Conservation (phyloP, 2,797 vertebrate species). For the Holocentrus rufus region DNA sequence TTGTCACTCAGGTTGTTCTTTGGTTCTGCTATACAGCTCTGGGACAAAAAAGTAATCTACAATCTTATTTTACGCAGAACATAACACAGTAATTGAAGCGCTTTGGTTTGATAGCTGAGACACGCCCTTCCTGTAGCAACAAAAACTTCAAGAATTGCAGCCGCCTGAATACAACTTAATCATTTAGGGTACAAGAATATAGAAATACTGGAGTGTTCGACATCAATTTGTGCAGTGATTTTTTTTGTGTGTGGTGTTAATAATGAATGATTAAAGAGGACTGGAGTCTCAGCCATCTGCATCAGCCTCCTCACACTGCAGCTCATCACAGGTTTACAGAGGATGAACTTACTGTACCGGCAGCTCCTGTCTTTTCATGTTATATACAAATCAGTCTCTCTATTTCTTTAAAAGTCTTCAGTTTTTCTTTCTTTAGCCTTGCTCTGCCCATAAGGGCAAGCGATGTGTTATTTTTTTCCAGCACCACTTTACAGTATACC, state of each 20-base stretch:
- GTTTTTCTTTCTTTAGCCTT: no score
- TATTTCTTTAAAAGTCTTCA: no score
- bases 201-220: slow-evolving; percentile 15
- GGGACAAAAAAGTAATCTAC: no score
- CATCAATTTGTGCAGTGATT: slow-evolving; percentile 21
- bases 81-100: not conserved
- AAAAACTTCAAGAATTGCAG: slow-evolving; percentile 1
- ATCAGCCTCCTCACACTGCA: slow-evolving; percentile 26
- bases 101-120: not conserved
- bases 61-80: no score
- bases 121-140: not conserved
- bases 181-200: slow-evolving; percentile 23
- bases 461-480: slow-evolving; percentile 2
- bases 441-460: not conserved
- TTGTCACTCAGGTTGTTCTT: no score
- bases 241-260: slow-evolving; percentile 46
- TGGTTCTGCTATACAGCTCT: no score
- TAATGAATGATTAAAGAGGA: slow-evolving; percentile 62
- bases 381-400: not conserved
- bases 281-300: slow-evolving; percentile 46
- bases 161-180: not conserved
- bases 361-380: slow-evolving; percentile 28
- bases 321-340: slow-evolving; percentile 56
- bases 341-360: slow-evolving; percentile 22
- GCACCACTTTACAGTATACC: no score